Evolutionary conservation across 1,140 invertebrate species (phyloP).

Genomic region (Hylaeus volcanicus): DNA sequence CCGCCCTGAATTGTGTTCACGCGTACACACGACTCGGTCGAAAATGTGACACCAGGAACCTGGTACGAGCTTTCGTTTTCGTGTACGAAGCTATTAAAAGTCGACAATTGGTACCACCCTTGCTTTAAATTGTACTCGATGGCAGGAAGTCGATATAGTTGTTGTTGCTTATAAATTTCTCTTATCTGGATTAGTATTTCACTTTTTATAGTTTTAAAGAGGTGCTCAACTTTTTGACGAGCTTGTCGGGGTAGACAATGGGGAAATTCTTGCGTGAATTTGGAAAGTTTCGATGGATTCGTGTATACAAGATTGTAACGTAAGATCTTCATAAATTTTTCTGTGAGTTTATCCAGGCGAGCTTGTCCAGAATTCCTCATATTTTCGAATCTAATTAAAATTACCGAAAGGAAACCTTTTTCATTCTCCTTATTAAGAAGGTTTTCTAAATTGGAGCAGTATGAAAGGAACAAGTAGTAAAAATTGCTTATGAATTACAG

Average conservation of each 20-base stretch:
- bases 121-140: slow-evolving; percentile 32
- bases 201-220: slow-evolving; percentile 9
- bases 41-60: slow-evolving; percentile 52
- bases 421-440: too few relatives aligned
- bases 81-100: slow-evolving; percentile 63
- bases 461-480: too few relatives aligned
- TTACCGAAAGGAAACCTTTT: too few relatives aligned
- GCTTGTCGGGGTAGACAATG: too few relatives aligned
- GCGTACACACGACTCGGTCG: slow-evolving; percentile 4
- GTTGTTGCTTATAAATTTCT: slow-evolving; percentile 24
- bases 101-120: slow-evolving; percentile 39
- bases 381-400: too few relatives aligned
- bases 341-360: too few relatives aligned
- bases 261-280: background rate
- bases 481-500: too few relatives aligned
- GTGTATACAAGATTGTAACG: too few relatives aligned
- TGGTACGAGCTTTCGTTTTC: slow-evolving; percentile 52
- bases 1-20: slow-evolving; percentile 27
- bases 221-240: background rate
- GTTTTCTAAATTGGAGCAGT: too few relatives aligned
- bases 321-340: too few relatives aligned
- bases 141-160: background rate
- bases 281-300: background rate
- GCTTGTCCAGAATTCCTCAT: too few relatives aligned
- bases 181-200: slow-evolving; percentile 31